Base-by-base conservation (phyloP, 2,888 invertebrate species). In the Drosophila neonasuta region DNA sequence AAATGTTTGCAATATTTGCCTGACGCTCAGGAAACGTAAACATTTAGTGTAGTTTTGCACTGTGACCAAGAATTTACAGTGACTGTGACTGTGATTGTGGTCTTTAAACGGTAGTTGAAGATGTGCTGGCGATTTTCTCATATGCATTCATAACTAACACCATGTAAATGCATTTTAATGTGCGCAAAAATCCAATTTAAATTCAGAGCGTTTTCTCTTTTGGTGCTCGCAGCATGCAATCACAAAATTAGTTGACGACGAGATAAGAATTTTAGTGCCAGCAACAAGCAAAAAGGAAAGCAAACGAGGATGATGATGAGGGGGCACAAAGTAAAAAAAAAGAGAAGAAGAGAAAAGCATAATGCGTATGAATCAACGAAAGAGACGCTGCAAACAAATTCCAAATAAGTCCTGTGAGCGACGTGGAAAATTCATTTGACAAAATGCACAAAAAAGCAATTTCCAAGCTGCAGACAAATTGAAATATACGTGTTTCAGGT, bases 141-240 rank as follows among this genome's bases (percentile, higher is more conserved):
- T 87, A 87, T 87, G 86, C 82, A 87, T 88, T 87, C 79, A 88
- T 84, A 81, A 77, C 80, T 80, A 79, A 75, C 79, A 65, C 65
- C 68, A 74, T 77, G 76, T 81, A 82, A 88, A 86, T 88, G 85
- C 87, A 88, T 88, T 88, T 81, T 83, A 87, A 88, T 88, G 85
- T 86, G 85, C 79, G 86, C 82, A 84, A 89, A 89, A 89, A 83
- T 89, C 86, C 89, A 89, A 89, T 89, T 89, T 89, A 89, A 88
- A 89, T 89, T 89, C 89, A 89, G 88, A 88, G 87, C 89, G 76
- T 85, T 80, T 85, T 80, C 78, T 55, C 67, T 48, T 24, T 24
- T 15, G 54, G 54, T 50, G 54, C 64, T 57, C 64, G 62, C 79
- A 76, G 79, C 77, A 67, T 81, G 81, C 81, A 81, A 81, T 81